These are phyloP conservation scores for Chascanopsetta lugubris DNA, from an alignment of 2,113 vertebrate genomes.

Conservation along the genomic window DNA sequence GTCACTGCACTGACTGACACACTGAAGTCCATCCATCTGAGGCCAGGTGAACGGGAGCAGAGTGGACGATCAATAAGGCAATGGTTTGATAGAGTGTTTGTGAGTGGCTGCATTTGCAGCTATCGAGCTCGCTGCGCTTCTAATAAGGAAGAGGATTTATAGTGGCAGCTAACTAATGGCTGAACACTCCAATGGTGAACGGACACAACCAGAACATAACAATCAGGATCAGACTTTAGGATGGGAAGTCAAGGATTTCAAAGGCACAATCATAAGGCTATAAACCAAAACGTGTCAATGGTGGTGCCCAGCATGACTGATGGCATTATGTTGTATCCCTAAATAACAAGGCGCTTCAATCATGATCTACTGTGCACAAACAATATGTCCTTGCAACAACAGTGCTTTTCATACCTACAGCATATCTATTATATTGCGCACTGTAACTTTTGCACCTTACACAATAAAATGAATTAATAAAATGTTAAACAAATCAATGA, in stretches of 20 bases:
- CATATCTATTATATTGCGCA: no score
- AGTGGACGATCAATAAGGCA: conserved; percentile 59
- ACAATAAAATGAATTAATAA: no score
- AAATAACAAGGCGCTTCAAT: no score
- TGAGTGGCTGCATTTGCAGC: conserved; percentile 59
- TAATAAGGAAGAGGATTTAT: conserved; percentile 71
- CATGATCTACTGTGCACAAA: no score
- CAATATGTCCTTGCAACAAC: no score
- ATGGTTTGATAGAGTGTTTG: conserved; percentile 62
- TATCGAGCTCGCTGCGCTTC: conserved; percentile 47
- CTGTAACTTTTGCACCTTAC: no score
- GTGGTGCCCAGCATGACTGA: no score
- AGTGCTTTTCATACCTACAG: no score
- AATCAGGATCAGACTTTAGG: not conserved
- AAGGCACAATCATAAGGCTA: not conserved
- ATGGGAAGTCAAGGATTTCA: not conserved
- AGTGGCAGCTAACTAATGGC: conserved; percentile 63
- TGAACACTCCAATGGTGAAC: conserved; percentile 36
- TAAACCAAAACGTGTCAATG: not conserved
- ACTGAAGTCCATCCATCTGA: conserved; percentile 51
- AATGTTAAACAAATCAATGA: no score
- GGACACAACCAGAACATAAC: conserved; percentile 20
- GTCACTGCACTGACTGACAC: conserved; percentile 52
- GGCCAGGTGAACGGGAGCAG: conserved; percentile 61
- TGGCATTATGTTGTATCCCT: no score